Base-by-base conservation (phyloP, 2,888 invertebrate genomes). In the Drosophila meridiana region DNA sequence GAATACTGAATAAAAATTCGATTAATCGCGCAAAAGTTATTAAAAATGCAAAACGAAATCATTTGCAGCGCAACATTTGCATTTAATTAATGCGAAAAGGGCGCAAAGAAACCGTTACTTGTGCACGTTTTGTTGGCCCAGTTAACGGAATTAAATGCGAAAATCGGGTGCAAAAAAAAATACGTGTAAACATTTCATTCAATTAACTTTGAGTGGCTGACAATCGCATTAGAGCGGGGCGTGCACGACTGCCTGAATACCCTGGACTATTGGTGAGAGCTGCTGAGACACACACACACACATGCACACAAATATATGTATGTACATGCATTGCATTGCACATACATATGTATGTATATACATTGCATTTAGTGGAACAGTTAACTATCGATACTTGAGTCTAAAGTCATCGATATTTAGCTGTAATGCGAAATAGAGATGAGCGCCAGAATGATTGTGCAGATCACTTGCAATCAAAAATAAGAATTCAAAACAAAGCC, bases 81-180 rank as follows among this genome's bases (percentile, higher is more conserved):
- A 50, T 50, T 50, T 2, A 50, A 50, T 50, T 50, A 50, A 50
- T 34, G 32, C n/a, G 20, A 34, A 11, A 20, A 34, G 20, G 50
- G 32, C 34, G 5, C n/a, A 50, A 1, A 50, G 14, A 0, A 34
- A 20, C 50, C 50, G 50, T 50, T 50, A 34, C 32, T 6, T 4
- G n/a, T 4, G 34, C 3, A 9, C n/a, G 34, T n/a, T 9, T 20
- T 6, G 50, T 20, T 50, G 50, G 11, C 50, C 50, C 50, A 50
- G 50, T 50, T 50, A 50, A 50, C 32, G 20, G 32, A 32, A 32
- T 32, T 32, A 8, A n/a, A 13, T n/a, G n/a, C 30, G 26, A 5
- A 40, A 14, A 36, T 36, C 36, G 11, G 36, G 36, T 0, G 20
- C 3, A 4, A n/a, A 11, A 28, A 28, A 3, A 47, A 47, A 30